Conservation (phyloP, 2,797 vertebrate species). For the Sebastes cheni region DNA sequence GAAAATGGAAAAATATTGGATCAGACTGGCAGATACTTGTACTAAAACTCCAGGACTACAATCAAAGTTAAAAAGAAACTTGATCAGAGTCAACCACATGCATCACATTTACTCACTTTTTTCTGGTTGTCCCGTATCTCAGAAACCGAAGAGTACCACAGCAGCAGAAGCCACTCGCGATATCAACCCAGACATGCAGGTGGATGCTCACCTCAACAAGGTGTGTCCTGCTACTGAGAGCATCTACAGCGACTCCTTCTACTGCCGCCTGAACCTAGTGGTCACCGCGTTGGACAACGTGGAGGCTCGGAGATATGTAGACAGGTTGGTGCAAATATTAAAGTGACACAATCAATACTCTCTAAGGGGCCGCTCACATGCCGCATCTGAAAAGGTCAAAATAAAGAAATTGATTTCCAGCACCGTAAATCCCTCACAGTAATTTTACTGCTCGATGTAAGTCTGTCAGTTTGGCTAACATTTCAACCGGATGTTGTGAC, state of each 20-base stretch:
- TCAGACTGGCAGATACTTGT: not conserved
- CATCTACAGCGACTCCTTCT: conserved; percentile 92
- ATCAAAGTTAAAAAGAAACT: not conserved
- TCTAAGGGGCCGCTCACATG: not conserved
- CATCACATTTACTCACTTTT: not conserved
- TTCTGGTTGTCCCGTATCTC: not conserved
- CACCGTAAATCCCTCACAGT: too few species aligned
- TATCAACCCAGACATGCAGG: conserved; percentile 92
- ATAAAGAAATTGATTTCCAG: too few species aligned
- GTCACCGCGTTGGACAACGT: conserved; percentile 97
- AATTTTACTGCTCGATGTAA: too few species aligned
- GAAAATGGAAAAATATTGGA: not conserved
- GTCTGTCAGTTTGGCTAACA: too few species aligned
- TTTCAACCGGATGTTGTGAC: too few species aligned
- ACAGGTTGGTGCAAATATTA: conserved; percentile 85
- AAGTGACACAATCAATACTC: not conserved
- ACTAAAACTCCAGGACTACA: not conserved
- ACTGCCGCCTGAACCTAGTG: conserved; percentile 87
- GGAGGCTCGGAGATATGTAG: conserved; percentile 97
- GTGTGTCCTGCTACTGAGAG: conserved; percentile 95
- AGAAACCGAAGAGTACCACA: conserved; percentile 98
- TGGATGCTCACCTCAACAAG: conserved; percentile 94
- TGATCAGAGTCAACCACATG: not conserved
- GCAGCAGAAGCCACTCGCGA: conserved; percentile 89
- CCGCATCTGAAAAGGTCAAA: too few species aligned